Conservation (phyloP, 1,140 invertebrate genomes). For the Bombus superbus region DNA sequence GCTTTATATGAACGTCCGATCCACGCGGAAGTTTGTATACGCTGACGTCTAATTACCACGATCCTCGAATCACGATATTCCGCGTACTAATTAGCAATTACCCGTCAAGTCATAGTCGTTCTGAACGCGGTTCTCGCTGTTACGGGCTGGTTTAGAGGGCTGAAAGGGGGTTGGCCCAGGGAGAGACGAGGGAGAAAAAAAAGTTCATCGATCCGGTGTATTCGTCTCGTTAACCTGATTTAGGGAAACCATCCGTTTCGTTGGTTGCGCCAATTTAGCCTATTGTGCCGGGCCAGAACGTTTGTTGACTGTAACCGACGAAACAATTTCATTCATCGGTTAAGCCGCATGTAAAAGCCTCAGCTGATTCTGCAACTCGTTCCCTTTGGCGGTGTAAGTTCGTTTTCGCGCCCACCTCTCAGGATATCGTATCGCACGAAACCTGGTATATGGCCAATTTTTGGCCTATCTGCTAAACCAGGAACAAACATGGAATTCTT, state of each 20-base stretch:
- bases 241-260: constrained; percentile 58
- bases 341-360: constrained; percentile 51
- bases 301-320: constrained; percentile 55
- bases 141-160: not conserved
- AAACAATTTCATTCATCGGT: constrained; percentile 64
- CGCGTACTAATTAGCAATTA: constrained; percentile 68
- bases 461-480: not conserved
- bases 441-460: not conserved
- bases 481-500: not conserved
- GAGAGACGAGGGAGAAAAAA: not conserved
- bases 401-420: not conserved
- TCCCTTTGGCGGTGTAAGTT: constrained; percentile 19
- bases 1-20: constrained; percentile 30
- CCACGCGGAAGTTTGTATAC: constrained; percentile 27
- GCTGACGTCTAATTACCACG: constrained; percentile 62
- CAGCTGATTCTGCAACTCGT: constrained; percentile 35
- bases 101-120: constrained; percentile 55
- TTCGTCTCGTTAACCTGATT: constrained; percentile 69
- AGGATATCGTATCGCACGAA: not conserved
- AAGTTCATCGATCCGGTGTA: constrained; percentile 56
- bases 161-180: not conserved
- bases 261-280: constrained; percentile 39
- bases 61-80: constrained; percentile 50
- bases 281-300: constrained; percentile 42
- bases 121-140: constrained; percentile 24